A percentile compares a stretch with the other conserved stretches of the same genome.
Evolutionary conservation across 2,797 vertebrate genomes (phyloP).

Genomic region (Spinus pinus): DNA sequence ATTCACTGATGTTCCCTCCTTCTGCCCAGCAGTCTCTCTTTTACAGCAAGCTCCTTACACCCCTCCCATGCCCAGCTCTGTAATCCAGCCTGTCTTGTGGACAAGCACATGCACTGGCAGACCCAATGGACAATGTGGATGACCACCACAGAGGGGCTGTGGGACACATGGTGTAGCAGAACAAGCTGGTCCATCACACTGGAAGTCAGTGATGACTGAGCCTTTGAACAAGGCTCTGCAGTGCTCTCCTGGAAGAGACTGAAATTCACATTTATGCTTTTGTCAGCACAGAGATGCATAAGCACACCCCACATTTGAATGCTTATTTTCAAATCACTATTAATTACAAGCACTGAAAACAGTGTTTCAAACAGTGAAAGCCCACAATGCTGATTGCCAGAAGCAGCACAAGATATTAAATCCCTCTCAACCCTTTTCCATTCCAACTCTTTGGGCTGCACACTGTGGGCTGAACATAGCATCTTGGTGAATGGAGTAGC

Average conservation of each 20-base stretch:
- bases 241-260: neutral
- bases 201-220: neutral
- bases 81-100: neutral
- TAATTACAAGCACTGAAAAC: neutral
- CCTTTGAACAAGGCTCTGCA: neutral
- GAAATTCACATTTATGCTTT: neutral
- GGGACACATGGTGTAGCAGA: neutral
- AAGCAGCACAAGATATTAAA: neutral
- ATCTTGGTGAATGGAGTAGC: neutral
- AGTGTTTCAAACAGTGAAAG: neutral
- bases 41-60: neutral
- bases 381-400: neutral
- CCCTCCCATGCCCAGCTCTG: neutral
- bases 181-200: neutral
- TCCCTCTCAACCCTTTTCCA: neutral
- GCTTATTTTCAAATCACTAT: neutral
- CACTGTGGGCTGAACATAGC: neutral
- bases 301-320: neutral
- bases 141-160: neutral
- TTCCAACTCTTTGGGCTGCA: neutral
- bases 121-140: rapidly evolving
- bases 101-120: rapidly evolving
- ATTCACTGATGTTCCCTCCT: neutral
- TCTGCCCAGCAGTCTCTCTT: neutral
- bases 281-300: neutral